Base-by-base conservation (phyloP, 1,140 invertebrate genomes). In the Papilio dardanus region DNA sequence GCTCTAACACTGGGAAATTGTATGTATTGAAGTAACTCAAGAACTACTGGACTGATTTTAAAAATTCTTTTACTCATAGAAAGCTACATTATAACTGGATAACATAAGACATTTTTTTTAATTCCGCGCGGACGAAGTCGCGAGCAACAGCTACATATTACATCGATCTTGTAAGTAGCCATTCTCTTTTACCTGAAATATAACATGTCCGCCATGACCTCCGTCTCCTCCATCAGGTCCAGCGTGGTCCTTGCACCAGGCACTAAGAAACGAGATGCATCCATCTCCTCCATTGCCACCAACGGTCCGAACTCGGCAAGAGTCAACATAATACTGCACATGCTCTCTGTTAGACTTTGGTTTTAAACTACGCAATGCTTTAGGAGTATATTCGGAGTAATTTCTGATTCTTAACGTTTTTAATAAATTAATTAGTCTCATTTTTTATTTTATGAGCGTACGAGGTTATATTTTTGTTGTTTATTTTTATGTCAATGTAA, bases 191-290 rank as follows among this genome's bases (percentile, higher is more conserved):
- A 91, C 89, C 80, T 89, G 86, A 83, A 99, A 98, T 67, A 99
- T 95, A 2, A 99, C 96, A 94, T 99, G 99, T 0, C 97, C 99
- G n/a, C 99, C 99, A 88, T 98, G 96, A 1, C 99, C 99, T 12
- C 99, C 99, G 94, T 99, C 97, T 0, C 99, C 99, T 4, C 99
- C 99, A 93, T 99, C 97, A 0, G 99, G 99, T 7, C 99, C 99
- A 0, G 97, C 99, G 76, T 94, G 94, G 79, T 98, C 97, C 85
- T 98, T 98, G 19, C 93, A 93, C 94, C 95, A 98, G 10, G 77
- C 89, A 67, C 86, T 95, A 2, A 98, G 85, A 88, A 99, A 99
- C 0, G 97, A 97, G 75, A 99, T 96, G 77, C 95, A 95, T 0
- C 99, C 99, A 94, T 99, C 95, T 1, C 99, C 99, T 7, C 99